Base-by-base conservation (phyloP, 2,113 vertebrate genomes). In the Phaethon lepturus region DNA sequence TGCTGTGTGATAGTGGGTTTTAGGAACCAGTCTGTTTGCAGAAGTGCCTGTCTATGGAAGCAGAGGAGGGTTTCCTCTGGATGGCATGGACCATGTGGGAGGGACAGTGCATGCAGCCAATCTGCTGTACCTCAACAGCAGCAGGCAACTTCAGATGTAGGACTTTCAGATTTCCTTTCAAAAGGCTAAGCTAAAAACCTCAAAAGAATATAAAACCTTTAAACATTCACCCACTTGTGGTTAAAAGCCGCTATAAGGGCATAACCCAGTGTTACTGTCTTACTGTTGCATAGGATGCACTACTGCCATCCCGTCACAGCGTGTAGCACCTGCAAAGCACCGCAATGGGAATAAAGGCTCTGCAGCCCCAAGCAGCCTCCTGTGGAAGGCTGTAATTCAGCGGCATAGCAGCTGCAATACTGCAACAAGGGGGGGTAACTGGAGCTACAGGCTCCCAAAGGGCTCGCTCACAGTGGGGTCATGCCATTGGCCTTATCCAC, bases 401-500 rank as follows among this genome's bases (percentile, higher is more conserved):
- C 3, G 5, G 6, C 20, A 38, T n/a, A 7, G 3, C 38, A 56
- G 29, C 14, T 68, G 53, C 44, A 60, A 1, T 12, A 22, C 26
- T 58, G 35, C 1, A 8, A 8, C 53, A 0, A 0, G 10, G 22
- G n/a, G 25, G 25, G 10, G 18, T n/a, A 58, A 16, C 16, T 47
- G 15, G 23, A 90, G 26, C 7, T 25, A 17, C 0, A 3, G 31
- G 5, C 3, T 82, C 18, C 50, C 53, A 55, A 12, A 73, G 4
- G 35, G 24, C 8, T 63, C 0, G 0, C 15, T 74, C 0, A 0
- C 16, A 10, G 16, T 0, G 0, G 14, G 13, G 5, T 81, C 40
- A 10, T 1, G 1, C 5, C 11, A 5, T 58, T 25, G 53, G 4
- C 55, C 28, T 77, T 24, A 47, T 25, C 40, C 7, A 9, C 4